Evolutionary conservation across 2,888 invertebrate species (phyloP).

Genomic region (Hofmannophila pseudospretella): DNA sequence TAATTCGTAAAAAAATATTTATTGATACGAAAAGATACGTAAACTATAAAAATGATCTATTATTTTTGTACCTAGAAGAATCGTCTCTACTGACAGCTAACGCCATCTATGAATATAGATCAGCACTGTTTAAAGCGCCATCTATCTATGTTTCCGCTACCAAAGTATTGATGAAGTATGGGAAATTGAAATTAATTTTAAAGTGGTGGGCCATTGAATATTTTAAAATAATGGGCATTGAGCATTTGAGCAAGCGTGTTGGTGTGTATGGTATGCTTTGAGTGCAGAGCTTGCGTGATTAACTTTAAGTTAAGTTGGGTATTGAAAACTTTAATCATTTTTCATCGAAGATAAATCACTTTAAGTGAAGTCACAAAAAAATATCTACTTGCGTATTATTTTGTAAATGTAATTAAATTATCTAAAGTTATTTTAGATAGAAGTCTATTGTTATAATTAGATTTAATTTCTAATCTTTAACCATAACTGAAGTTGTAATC

Average conservation of each 20-base stretch:
- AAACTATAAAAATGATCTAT: too few species aligned
- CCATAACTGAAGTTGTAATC: too few species aligned
- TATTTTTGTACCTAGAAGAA: too few species aligned
- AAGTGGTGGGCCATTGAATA: slow-evolving; percentile 4
- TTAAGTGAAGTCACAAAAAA: slow-evolving; percentile 60
- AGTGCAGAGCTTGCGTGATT: slow-evolving; percentile 43
- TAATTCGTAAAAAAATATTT: too few species aligned
- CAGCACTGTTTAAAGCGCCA: slow-evolving; percentile 11
- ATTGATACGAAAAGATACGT: too few species aligned
- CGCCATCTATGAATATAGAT: slow-evolving; percentile 14
- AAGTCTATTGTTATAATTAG: too few species aligned
- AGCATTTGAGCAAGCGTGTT: slow-evolving; percentile 24
- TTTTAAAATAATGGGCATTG: slow-evolving; percentile 26
- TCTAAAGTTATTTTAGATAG: too few species aligned
- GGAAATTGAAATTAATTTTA: neutral
- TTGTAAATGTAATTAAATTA: neutral
- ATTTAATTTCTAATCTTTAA: too few species aligned
- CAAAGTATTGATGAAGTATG: slow-evolving; percentile 6
- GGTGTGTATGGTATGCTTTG: slow-evolving; percentile 44
- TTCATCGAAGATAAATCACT: slow-evolving; percentile 54
- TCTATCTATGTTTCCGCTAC: slow-evolving; percentile 9
- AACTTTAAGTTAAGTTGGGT: slow-evolving; percentile 17
- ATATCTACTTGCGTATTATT: slow-evolving; percentile 3
- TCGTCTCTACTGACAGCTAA: slow-evolving; percentile 8
- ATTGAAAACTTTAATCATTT: slow-evolving; percentile 32